Base-by-base conservation (phyloP, 2,888 invertebrate species). In the Hydrotaea cyrtoneurina region DNA sequence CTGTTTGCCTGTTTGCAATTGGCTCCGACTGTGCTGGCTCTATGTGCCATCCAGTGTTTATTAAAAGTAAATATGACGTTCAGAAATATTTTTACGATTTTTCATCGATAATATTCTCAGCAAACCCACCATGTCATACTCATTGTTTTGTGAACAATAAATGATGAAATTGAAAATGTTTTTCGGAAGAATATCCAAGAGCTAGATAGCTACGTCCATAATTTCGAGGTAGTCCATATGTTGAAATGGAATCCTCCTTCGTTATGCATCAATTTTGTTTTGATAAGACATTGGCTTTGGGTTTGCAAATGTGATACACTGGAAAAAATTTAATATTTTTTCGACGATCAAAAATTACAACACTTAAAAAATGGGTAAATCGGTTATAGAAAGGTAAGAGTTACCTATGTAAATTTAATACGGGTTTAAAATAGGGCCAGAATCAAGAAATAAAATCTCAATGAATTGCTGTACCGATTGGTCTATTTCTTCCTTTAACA, bases 21-120 rank as follows among this genome's bases (percentile, higher is more conserved):
- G 62, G 62, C 31, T 31, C 31, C 1, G 23, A 26, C 15, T 3
- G 59, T 26, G 57, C 23, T 26, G 5, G 59, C 19, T 23, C 13
- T 2, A 10, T 10, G 3, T 10, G 17, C 3, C 31, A 5, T 31
- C 7, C 31, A 31, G 3, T 31, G 31, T 62, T 62, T 62, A 62
- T 62, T 62, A 62, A 62, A 62, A 62, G 26, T 62, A 62, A 62
- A 62, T 62, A 15, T 50, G 50, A 50, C 50, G 50, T 50, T 50
- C 13, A 13, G 50, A 4, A n/a, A 50, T 50, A 8, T 50, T 50
- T 50, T 50, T n/a, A 50, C 50, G 50, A 50, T 50, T 50, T 50
- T 50, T n/a, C 50, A 50, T 50, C 50, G 50, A 50, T 50, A 50
- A 50, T 50, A n/a, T n/a, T 5, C 50, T n/a, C 43, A 43, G 1